Base-by-base conservation (phyloP, 2,797 vertebrate species). In the Lacerta viridis region DNA sequence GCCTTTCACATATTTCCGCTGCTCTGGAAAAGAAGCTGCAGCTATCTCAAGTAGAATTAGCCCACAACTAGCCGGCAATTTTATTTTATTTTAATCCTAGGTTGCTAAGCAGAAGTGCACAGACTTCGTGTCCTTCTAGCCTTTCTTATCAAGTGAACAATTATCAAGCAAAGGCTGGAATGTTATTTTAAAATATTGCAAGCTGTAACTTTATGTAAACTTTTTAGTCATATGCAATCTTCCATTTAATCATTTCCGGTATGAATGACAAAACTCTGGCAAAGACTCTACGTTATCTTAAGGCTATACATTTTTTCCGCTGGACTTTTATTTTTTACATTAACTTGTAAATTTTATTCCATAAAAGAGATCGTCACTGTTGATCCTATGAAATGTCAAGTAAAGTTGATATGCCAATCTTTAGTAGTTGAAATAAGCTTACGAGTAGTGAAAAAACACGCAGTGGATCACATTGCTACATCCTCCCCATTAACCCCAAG, bases 191-290 rank as follows among this genome's bases (percentile, higher is more conserved):
- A 85, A 74, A 46, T 39, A 87, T 89, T 87, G 74, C 81, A 1
- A 80, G 74, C 80, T 84, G 66, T 59, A 46, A 94, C 29, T 69
- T 78, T 92, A 89, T 95, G 86, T 91, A 89, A 90, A 87, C 91
- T 89, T 69, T 90, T 83, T 89, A 91, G 90, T 86, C 68, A 95
- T 93, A 85, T 83, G 84, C 93, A 93, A 93, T 92, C 80, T 91
- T 90, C 91, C 84, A 89, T 83, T 92, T 93, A 95, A 95, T 93
- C 91, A 93, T 91, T 79, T 92, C 92, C 87, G 0, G 0, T 86
- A 72, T 89, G 82, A 92, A 90, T 72, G 87, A 82, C 43, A 92
- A 7, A 0, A 80, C 85, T 89, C 64, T 76, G 92, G 80, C 83
- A 94, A 93, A 91, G 59, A 87, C 83, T 89, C 87, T 92, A 17